Percentiles rank a stretch among this genome's conserved stretches.
phyloP scores from a whole-genome alignment of 2,888 invertebrate species.

The Serripes groenlandicus region DNA sequence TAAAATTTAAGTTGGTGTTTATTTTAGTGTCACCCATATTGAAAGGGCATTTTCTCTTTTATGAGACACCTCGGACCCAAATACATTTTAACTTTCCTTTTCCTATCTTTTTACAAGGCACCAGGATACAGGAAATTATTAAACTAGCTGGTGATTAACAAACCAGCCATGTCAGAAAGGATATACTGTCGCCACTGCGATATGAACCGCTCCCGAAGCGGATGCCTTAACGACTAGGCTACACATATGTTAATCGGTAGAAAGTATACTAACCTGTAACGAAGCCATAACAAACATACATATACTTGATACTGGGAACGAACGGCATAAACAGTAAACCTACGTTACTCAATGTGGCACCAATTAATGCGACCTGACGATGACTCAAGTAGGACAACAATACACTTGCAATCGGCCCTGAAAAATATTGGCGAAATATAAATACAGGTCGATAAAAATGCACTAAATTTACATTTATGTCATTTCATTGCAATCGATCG shows the following conservation, averaged over 20 bases:
- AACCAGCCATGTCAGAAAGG: neutral
- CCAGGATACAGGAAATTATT: too few species aligned
- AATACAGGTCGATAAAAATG: too few species aligned
- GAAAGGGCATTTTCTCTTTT: too few species aligned
- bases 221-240: neutral
- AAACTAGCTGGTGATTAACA: too few species aligned
- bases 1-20: too few species aligned
- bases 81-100: too few species aligned
- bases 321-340: constrained; percentile 65
- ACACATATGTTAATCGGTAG: neutral
- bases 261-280: constrained; percentile 58
- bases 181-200: neutral
- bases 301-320: constrained; percentile 51
- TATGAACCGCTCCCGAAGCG: neutral
- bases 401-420: constrained; percentile 71
- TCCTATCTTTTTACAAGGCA: neutral
- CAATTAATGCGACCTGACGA: constrained; percentile 62
- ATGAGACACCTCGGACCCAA: too few species aligned
- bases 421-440: too few species aligned
- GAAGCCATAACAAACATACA: constrained; percentile 67
- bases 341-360: constrained; percentile 59
- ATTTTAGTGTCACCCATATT: too few species aligned
- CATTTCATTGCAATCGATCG: too few species aligned
- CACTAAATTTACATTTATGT: too few species aligned
- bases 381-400: constrained; percentile 64